These are phyloP conservation scores for Chironomus tepperi DNA, from an alignment of 1,140 invertebrate genomes.

Conservation along the genomic window DNA sequence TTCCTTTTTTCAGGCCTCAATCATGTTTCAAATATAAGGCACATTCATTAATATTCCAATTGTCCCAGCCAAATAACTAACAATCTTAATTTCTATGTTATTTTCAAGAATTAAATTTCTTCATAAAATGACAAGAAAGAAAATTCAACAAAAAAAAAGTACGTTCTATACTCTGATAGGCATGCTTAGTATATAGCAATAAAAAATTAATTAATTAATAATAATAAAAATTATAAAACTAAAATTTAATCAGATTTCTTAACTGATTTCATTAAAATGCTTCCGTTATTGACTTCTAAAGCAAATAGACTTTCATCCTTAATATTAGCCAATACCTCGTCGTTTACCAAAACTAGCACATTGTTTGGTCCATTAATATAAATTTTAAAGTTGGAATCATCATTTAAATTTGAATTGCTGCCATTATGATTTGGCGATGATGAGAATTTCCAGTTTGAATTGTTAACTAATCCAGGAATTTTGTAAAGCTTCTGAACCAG, in stretches of 20 bases:
- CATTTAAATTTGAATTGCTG: slow-evolving; percentile 39
- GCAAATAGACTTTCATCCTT: slow-evolving; percentile 55
- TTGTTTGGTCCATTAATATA: slow-evolving; percentile 64
- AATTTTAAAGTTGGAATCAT: slow-evolving; percentile 43
- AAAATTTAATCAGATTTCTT: slow-evolving; percentile 30
- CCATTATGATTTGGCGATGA: slow-evolving; percentile 27
- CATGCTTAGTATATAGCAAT: too few relatives aligned
- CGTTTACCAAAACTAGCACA: slow-evolving; percentile 64
- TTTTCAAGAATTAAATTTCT: too few relatives aligned
- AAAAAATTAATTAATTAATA: too few relatives aligned
- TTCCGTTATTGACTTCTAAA: slow-evolving; percentile 43
- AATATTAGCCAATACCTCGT: slow-evolving; percentile 59
- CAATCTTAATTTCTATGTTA: too few relatives aligned
- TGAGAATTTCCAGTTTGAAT: neutral
- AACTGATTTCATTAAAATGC: slow-evolving; percentile 37
- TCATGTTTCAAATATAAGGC: too few relatives aligned
- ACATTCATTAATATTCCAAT: too few relatives aligned
- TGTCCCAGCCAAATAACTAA: too few relatives aligned
- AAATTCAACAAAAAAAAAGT: too few relatives aligned
- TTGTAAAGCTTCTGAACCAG: slow-evolving; percentile 55
- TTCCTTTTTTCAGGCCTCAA: too few relatives aligned
- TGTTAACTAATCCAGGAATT: slow-evolving; percentile 33
- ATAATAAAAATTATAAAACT: neutral
- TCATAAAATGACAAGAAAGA: too few relatives aligned
- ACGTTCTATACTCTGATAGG: too few relatives aligned